phyloP scores from a whole-genome alignment of 2,888 invertebrate genomes.

The Leptopterna dolabrata region DNA sequence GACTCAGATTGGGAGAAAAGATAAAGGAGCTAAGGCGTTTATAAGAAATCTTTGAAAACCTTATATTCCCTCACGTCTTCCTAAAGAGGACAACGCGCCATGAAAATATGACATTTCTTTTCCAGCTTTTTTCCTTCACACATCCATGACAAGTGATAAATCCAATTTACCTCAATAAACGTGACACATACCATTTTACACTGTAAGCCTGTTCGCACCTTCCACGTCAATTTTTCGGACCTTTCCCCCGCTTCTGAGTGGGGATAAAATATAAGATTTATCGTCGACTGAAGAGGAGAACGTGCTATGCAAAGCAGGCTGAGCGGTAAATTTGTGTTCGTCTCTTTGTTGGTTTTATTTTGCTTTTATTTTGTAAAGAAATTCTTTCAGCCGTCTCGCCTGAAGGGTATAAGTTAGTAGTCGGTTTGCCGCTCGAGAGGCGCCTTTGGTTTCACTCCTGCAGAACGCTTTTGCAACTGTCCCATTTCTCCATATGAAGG shows the following conservation, averaged over 20 bases:
- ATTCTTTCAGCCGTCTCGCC: background rate
- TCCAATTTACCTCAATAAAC: constrained; percentile 35
- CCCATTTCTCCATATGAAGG: background rate
- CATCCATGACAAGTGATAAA: constrained; percentile 32
- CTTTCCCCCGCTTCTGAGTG: background rate
- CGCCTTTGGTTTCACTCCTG: background rate
- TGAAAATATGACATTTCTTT: background rate
- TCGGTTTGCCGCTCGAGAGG: background rate
- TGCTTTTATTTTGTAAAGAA: background rate
- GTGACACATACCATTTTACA: background rate
- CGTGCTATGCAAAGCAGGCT: background rate
- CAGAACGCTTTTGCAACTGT: background rate
- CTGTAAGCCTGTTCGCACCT: background rate
- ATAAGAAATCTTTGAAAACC: background rate
- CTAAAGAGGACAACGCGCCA: background rate
- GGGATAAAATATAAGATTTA: background rate
- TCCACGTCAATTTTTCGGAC: background rate
- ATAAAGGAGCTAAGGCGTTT: background rate
- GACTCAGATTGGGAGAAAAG: background rate
- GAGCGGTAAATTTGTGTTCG: background rate
- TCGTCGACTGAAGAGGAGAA: background rate
- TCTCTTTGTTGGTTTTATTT: background rate
- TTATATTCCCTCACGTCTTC: background rate
- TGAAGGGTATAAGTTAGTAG: background rate
- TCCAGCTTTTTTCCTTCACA: background rate